Evolutionary conservation across 2,888 invertebrate genomes (phyloP).

Genomic region (Phyllotreta striolata): DNA sequence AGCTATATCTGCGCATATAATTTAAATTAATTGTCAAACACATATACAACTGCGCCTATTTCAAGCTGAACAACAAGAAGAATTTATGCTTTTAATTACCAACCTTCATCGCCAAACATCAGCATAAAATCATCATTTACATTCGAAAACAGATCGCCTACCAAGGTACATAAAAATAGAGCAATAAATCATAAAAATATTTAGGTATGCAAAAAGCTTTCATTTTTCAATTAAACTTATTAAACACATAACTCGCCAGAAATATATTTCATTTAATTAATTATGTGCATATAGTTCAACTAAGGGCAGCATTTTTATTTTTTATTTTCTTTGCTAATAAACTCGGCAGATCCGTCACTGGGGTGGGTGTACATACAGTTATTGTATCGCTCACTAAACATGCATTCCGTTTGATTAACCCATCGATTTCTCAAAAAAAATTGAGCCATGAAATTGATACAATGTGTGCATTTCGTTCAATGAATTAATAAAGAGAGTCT

Average conservation of each 20-base stretch:
- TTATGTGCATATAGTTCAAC: background rate
- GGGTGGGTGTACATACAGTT: background rate
- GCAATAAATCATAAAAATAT: constrained; percentile 4
- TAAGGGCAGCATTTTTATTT: background rate
- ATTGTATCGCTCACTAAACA: constrained; percentile 11
- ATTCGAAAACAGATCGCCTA: constrained; percentile 7
- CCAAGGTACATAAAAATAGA: background rate
- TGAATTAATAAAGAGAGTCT: constrained; percentile 24
- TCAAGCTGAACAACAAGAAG: constrained; percentile 1
- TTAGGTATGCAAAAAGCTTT: background rate
- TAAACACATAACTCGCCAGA: background rate
- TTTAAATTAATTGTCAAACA: background rate
- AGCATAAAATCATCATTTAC: constrained; percentile 11
- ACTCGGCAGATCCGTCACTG: background rate
- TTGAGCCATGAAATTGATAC: constrained; percentile 25
- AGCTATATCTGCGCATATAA: too few relatives aligned
- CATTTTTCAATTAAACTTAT: constrained; percentile 9
- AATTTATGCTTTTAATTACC: constrained; percentile 7
- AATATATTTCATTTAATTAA: background rate
- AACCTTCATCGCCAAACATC: background rate
- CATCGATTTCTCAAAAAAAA: constrained; percentile 24
- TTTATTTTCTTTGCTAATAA: background rate
- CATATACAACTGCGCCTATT: background rate
- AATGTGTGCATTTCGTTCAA: constrained; percentile 22
- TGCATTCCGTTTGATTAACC: constrained; percentile 24